Percentiles rank a stretch among this genome's conserved stretches.
Evolutionary conservation across 2,888 invertebrate species (phyloP).

Genomic region (Megastigmus dorsalis): DNA sequence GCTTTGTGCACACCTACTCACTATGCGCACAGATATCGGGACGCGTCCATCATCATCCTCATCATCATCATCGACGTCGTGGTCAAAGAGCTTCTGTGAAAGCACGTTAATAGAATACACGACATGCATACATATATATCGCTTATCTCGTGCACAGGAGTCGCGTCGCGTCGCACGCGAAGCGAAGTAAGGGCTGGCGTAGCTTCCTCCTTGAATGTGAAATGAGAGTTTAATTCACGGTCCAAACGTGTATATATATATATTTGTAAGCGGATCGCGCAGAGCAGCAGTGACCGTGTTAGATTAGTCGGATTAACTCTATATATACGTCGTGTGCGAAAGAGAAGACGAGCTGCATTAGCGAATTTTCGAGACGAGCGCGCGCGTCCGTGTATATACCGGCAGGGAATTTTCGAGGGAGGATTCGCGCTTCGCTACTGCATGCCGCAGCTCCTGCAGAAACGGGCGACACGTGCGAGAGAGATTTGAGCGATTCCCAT

Average conservation of each 20-base stretch:
- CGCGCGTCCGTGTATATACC: not conserved
- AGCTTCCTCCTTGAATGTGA: too few species aligned
- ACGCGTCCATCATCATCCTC: too few species aligned
- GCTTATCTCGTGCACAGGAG: too few species aligned
- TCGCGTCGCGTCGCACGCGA: too few species aligned
- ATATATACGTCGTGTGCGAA: not conserved
- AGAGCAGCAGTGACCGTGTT: not conserved
- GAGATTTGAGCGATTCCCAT: not conserved
- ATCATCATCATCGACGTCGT: too few species aligned
- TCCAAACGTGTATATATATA: not conserved
- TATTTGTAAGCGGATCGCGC: not conserved
- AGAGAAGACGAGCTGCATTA: not conserved
- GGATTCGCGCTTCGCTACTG: too few species aligned
- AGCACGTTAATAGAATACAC: not conserved
- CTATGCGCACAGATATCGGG: too few species aligned
- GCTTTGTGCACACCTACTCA: too few species aligned
- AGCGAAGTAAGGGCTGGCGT: too few species aligned
- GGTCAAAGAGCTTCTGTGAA: not conserved
- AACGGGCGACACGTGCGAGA: not conserved
- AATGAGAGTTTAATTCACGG: not conserved
- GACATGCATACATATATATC: not conserved
- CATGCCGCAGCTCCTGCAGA: too few species aligned
- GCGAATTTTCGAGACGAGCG: not conserved
- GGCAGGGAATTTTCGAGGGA: too few species aligned
- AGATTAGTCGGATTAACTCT: conserved; percentile 3